phyloP scores from a whole-genome alignment of 2,888 invertebrate species.

The Syrista parreyssii region DNA sequence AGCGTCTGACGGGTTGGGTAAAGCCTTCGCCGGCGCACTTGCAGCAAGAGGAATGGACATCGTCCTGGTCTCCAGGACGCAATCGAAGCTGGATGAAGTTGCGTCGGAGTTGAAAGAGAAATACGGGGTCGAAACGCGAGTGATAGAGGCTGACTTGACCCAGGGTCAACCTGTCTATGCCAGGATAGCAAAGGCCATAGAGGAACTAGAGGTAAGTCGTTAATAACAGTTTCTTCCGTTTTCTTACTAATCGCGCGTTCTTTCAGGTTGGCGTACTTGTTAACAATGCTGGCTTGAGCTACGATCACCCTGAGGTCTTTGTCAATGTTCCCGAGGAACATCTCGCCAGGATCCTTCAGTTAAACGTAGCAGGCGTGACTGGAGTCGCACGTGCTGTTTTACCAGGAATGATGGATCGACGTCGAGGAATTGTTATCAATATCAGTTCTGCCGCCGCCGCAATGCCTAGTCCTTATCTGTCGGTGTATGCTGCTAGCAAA shows the following conservation, averaged over 20 bases:
- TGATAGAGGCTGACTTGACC: conserved; percentile 86
- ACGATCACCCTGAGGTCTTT: conserved; percentile 72
- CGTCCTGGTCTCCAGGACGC: conserved; percentile 82
- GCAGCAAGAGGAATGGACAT: conserved; percentile 82
- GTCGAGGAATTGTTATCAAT: conserved; percentile 89
- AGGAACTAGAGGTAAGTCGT: conserved; percentile 66
- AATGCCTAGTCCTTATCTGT: conserved; percentile 84
- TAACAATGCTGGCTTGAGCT: conserved; percentile 77
- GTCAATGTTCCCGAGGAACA: conserved; percentile 60
- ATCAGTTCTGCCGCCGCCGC: conserved; percentile 86
- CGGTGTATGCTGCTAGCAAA: conserved; percentile 91
- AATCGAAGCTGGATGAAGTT: conserved; percentile 78
- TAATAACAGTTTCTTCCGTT: not conserved
- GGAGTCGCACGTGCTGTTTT: conserved; percentile 76
- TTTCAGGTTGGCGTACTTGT: conserved; percentile 64
- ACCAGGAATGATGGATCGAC: conserved; percentile 85
- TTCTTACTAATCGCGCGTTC: not conserved
- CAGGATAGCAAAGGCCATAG: conserved; percentile 75
- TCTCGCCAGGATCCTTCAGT: conserved; percentile 54
- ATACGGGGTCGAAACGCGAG: conserved; percentile 80
- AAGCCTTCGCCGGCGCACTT: conserved; percentile 83
- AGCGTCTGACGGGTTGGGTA: conserved; percentile 90
- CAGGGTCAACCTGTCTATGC: conserved; percentile 79
- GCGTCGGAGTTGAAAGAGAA: conserved; percentile 79
- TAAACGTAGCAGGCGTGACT: conserved; percentile 70